Percentiles rank a stretch among this genome's conserved stretches.
phyloP scores from a whole-genome alignment of 2,888 invertebrate genomes.

The Cancer borealis region DNA sequence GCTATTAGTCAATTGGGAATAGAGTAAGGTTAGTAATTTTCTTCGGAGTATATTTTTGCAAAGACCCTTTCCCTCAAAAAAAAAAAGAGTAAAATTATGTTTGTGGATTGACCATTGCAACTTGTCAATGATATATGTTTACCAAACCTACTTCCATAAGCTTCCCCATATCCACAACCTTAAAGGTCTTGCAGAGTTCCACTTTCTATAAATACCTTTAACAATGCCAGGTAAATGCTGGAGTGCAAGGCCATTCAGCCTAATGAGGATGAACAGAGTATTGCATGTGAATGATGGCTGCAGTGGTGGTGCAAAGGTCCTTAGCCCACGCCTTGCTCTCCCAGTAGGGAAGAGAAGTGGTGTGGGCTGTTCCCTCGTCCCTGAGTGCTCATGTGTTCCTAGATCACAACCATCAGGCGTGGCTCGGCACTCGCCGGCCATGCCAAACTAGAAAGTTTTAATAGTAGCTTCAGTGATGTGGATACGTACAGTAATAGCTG shows the following conservation, averaged over 20 bases:
- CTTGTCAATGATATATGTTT: neutral
- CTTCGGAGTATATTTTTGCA: neutral
- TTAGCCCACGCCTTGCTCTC: slow-evolving; percentile 32
- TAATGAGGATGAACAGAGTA: neutral
- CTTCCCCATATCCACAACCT: neutral
- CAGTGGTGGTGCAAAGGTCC: neutral
- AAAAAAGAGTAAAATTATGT: neutral
- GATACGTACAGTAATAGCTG: neutral
- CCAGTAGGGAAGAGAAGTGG: slow-evolving; percentile 10
- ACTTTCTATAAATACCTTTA: neutral
- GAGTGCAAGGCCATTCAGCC: neutral
- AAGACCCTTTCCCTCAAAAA: neutral
- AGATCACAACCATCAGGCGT: slow-evolving; percentile 53
- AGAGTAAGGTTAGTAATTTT: neutral
- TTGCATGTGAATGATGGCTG: neutral
- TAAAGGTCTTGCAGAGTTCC: neutral
- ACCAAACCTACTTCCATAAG: neutral
- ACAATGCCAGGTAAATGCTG: neutral
- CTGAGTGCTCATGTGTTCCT: slow-evolving; percentile 53
- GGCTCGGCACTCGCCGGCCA: neutral
- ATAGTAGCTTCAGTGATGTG: neutral
- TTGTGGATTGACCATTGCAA: neutral
- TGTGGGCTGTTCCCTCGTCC: slow-evolving; percentile 44
- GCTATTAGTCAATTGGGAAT: neutral
- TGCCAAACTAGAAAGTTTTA: neutral